Conservation (phyloP, 2,888 invertebrate species). For the Muschampia plurimacula region DNA sequence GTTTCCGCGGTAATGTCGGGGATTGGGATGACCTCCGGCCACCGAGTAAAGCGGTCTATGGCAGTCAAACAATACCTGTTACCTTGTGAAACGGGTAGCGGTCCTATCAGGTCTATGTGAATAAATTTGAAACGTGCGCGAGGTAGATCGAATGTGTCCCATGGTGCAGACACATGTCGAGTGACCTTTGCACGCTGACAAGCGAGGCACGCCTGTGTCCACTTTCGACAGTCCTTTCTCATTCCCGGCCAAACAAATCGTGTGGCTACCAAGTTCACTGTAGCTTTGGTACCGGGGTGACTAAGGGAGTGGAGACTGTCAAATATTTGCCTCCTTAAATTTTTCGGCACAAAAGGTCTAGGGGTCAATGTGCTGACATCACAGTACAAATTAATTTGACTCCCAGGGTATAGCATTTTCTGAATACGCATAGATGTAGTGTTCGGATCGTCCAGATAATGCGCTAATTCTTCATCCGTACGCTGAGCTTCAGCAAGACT, state of each 20-base stretch:
- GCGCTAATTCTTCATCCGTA: neutral
- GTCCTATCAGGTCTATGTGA: neutral
- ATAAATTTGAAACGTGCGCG: neutral
- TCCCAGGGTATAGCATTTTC: neutral
- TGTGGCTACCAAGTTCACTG: neutral
- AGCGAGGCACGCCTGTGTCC: neutral
- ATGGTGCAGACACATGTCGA: conserved; percentile 1
- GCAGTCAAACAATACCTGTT: neutral
- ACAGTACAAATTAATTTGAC: neutral
- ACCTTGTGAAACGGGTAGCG: neutral
- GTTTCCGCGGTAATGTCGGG: conserved; percentile 1
- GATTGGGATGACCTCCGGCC: conserved; percentile 1
- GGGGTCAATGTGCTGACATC: neutral
- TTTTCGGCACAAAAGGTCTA: neutral
- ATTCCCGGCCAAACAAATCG: conserved; percentile 6
- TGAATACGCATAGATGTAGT: neutral
- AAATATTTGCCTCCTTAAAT: neutral
- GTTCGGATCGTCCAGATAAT: neutral
- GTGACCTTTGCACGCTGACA: neutral
- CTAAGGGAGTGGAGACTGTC: conserved; percentile 1
- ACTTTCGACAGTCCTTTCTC: neutral
- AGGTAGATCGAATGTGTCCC: neutral
- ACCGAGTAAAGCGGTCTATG: neutral
- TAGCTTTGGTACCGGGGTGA: neutral
- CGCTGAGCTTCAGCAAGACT: neutral